These are phyloP conservation scores for Macropodus opercularis DNA, from an alignment of 2,797 vertebrate species.

Conservation along the genomic window DNA sequence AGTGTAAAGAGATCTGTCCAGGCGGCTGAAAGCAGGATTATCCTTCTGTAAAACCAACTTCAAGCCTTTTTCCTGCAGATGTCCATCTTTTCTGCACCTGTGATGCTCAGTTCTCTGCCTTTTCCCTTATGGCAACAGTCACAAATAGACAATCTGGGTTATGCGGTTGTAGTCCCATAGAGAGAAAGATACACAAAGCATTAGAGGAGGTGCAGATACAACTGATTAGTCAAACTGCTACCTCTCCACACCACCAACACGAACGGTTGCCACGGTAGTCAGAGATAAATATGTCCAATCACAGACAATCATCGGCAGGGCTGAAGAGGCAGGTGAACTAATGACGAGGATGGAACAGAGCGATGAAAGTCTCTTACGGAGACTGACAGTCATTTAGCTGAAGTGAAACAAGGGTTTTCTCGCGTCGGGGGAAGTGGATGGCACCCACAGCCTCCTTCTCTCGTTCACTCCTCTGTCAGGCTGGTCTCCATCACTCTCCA, in stretches of 20 bases:
- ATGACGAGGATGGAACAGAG: slow-evolving; percentile 65
- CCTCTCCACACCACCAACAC: slow-evolving; percentile 75
- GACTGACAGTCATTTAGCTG: slow-evolving; percentile 62
- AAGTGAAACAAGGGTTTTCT: slow-evolving; percentile 65
- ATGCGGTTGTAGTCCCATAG: not conserved
- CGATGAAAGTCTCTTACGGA: slow-evolving; percentile 60
- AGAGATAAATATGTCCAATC: slow-evolving; percentile 77
- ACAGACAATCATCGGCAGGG: slow-evolving; percentile 69
- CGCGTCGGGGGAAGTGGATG: slow-evolving; percentile 64
- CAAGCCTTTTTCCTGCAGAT: slow-evolving; percentile 25
- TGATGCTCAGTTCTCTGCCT: slow-evolving; percentile 47
- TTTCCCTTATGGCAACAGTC: slow-evolving; percentile 10
- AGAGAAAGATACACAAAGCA: slow-evolving; percentile 25
- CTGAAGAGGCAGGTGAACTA: slow-evolving; percentile 78
- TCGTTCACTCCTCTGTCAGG: slow-evolving; percentile 32
- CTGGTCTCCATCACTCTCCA: slow-evolving; percentile 35
- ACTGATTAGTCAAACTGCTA: slow-evolving; percentile 76
- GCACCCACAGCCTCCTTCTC: slow-evolving; percentile 53
- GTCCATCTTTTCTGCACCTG: slow-evolving; percentile 27
- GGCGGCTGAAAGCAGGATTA: slow-evolving; percentile 52
- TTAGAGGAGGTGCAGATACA: slow-evolving; percentile 60
- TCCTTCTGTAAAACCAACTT: slow-evolving; percentile 41
- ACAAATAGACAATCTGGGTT: slow-evolving; percentile 29
- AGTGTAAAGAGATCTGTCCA: slow-evolving; percentile 52
- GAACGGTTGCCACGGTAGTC: slow-evolving; percentile 71